phyloP scores from a whole-genome alignment of 1,140 invertebrate species.

The Trichoplusia ni region DNA sequence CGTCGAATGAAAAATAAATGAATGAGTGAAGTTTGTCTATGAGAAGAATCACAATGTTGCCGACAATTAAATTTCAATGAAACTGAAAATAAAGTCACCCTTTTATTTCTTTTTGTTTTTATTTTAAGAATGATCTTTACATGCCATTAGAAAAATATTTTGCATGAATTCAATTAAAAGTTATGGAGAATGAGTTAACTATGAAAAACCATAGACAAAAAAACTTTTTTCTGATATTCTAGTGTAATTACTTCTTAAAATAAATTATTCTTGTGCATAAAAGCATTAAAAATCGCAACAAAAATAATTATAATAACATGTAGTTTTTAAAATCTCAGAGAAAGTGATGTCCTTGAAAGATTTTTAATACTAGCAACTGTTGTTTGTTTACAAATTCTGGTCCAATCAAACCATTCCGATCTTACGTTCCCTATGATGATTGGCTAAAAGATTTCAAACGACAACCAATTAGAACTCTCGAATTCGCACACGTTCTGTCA shows the following conservation, averaged over 20 bases:
- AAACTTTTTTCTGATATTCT: too few species aligned
- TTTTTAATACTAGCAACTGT: conserved; percentile 42
- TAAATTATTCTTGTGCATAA: too few species aligned
- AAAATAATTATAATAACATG: neutral
- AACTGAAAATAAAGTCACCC: too few species aligned
- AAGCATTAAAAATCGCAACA: too few species aligned
- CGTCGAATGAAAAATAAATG: neutral
- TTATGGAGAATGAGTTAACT: too few species aligned
- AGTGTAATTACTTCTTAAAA: too few species aligned
- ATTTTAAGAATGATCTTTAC: too few species aligned
- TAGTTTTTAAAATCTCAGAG: neutral
- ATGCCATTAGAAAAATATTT: too few species aligned
- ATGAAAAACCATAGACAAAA: too few species aligned
- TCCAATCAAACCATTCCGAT: conserved; percentile 47
- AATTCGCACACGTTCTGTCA: conserved; percentile 48
- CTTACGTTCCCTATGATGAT: conserved; percentile 33
- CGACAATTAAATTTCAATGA: neutral
- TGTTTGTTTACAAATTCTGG: conserved; percentile 49
- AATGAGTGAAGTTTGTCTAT: too few species aligned
- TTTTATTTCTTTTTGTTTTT: too few species aligned
- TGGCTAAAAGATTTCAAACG: conserved; percentile 31
- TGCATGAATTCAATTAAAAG: too few species aligned
- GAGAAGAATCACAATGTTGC: neutral
- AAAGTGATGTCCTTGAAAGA: conserved; percentile 8
- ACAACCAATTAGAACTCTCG: conserved; percentile 31